Evolutionary conservation across 1,140 invertebrate genomes (phyloP).

Genomic region (Notospermus geniculatus): DNA sequence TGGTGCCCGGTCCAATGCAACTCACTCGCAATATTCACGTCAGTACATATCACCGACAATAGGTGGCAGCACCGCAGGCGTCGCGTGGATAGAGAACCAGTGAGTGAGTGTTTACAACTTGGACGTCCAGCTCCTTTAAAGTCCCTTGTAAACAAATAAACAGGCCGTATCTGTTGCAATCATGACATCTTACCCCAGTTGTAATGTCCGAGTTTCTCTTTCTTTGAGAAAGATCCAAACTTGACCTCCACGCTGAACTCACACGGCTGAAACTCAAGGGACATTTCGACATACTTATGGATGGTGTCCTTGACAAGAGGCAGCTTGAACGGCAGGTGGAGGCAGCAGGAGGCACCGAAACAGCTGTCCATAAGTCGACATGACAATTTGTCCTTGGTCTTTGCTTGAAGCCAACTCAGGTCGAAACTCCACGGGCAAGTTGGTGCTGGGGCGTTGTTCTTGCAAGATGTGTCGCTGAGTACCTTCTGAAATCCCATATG

Average conservation of each 20-base stretch:
- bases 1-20: too few relatives aligned
- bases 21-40: too few relatives aligned
- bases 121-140: too few relatives aligned
- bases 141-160: too few relatives aligned
- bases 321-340: conserved; percentile 24
- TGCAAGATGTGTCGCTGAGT: too few relatives aligned
- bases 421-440: conserved; percentile 25
- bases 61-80: too few relatives aligned
- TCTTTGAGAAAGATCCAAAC: conserved; percentile 23
- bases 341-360: conserved; percentile 29
- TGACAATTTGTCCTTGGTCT: conserved; percentile 16
- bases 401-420: conserved; percentile 16
- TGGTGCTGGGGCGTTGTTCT: conserved; percentile 1
- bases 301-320: conserved; percentile 18
- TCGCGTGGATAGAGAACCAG: too few relatives aligned
- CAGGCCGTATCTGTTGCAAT: too few relatives aligned
- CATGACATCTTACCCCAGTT: conserved; percentile 20
- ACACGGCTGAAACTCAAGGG: conserved; percentile 27
- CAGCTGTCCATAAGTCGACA: conserved; percentile 28
- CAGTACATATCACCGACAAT: too few relatives aligned
- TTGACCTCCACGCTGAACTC: conserved; percentile 22
- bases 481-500: too few relatives aligned
- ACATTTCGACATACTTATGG: conserved; percentile 23
- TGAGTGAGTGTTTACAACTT: too few relatives aligned
- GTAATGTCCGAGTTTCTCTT: conserved; percentile 23